Percentiles rank a stretch among this genome's conserved stretches.
phyloP scores from a whole-genome alignment of 2,888 invertebrate species.

The Metalampra italica region DNA sequence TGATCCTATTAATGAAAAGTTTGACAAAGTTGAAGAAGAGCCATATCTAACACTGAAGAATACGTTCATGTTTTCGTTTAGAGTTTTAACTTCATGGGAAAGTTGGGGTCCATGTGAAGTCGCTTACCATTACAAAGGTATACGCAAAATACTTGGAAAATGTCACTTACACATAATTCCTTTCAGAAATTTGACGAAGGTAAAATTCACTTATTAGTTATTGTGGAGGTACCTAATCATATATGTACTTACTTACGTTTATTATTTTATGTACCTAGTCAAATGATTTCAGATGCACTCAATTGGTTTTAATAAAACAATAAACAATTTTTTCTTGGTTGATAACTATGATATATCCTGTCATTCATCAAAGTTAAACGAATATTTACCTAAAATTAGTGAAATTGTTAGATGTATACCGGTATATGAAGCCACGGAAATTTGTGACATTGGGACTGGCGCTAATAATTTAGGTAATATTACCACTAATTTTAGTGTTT shows the following conservation, averaged over 20 bases:
- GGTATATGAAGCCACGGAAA: constrained; percentile 58
- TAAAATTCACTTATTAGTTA: neutral
- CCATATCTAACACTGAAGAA: constrained; percentile 59
- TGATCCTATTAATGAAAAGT: constrained; percentile 58
- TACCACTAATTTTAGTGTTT: no score
- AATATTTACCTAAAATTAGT: constrained; percentile 63
- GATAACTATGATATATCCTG: constrained; percentile 51
- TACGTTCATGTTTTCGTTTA: constrained; percentile 50
- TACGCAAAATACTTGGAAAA: constrained; percentile 60
- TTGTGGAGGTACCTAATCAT: no score
- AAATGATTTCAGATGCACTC: no score
- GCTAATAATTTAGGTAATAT: neutral
- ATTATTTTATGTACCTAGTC: no score
- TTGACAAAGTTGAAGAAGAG: constrained; percentile 51
- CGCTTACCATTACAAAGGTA: constrained; percentile 48
- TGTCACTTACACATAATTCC: constrained; percentile 61
- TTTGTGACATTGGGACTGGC: constrained; percentile 42
- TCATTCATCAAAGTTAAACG: constrained; percentile 57
- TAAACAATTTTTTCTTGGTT: constrained; percentile 12
- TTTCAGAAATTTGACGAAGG: neutral
- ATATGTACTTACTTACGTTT: no score
- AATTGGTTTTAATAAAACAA: neutral
- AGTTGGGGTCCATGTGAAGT: constrained; percentile 74
- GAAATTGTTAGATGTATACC: constrained; percentile 64
- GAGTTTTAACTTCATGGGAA: constrained; percentile 71